Evolutionary conservation across 2,888 invertebrate species (phyloP).

Genomic region (Hirtodrosophila confusa): DNA sequence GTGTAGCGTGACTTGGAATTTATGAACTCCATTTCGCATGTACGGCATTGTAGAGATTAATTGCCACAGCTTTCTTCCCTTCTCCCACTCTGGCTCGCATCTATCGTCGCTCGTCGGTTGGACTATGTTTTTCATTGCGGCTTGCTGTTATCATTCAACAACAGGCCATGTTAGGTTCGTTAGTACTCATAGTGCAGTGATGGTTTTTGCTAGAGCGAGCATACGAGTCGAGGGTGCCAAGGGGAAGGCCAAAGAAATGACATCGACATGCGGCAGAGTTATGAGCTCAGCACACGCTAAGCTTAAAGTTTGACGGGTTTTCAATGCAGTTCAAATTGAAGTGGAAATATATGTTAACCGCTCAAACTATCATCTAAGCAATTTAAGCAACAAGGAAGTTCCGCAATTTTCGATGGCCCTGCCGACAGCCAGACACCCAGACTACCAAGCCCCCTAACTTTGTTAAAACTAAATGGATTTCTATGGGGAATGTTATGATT

Average conservation of each 20-base stretch:
- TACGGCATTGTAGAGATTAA: slow-evolving; percentile 74
- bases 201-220: slow-evolving; percentile 36
- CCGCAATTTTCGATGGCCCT: too few relatives aligned
- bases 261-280: slow-evolving; percentile 63
- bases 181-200: slow-evolving; percentile 27
- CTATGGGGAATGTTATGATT: too few relatives aligned
- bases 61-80: slow-evolving; percentile 58
- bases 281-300: slow-evolving; percentile 44
- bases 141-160: slow-evolving; percentile 71
- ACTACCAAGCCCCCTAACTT: too few relatives aligned
- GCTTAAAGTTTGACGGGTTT: slow-evolving; percentile 19
- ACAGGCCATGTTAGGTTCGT: slow-evolving; percentile 64
- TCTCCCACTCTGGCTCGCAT: neutral
- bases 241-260: slow-evolving; percentile 36
- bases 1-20: slow-evolving; percentile 71
- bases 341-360: neutral
- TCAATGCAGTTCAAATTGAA: neutral
- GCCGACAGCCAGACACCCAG: too few relatives aligned
- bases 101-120: slow-evolving; percentile 6
- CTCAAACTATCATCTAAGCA: too few relatives aligned
- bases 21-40: slow-evolving; percentile 77
- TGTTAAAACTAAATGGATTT: too few relatives aligned
- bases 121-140: slow-evolving; percentile 45
- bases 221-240: slow-evolving; percentile 2
- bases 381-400: too few relatives aligned